phyloP scores from a whole-genome alignment of 2,888 invertebrate genomes.

The Tenthredo scrophulariae region DNA sequence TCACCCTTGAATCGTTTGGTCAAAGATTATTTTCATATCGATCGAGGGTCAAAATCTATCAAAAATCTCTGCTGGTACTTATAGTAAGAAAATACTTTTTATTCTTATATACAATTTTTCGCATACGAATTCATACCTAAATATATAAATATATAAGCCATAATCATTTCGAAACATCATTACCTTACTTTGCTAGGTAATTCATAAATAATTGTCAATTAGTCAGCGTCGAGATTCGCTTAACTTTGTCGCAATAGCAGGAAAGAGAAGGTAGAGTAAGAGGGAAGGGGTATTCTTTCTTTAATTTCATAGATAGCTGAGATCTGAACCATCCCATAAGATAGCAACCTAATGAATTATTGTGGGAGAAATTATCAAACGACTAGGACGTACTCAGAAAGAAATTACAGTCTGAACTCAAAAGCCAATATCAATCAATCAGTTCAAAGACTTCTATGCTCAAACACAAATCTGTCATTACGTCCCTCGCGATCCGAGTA shows the following conservation, averaged over 20 bases:
- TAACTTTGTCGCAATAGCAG: not conserved
- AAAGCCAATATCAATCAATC: not conserved
- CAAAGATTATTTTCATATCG: no score
- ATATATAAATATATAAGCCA: not conserved
- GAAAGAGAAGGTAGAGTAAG: not conserved
- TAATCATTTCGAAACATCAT: not conserved
- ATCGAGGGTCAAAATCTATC: not conserved
- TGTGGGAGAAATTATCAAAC: not conserved
- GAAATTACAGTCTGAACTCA: not conserved
- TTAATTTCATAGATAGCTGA: not conserved
- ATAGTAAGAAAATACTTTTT: not conserved
- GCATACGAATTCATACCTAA: not conserved
- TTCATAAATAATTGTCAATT: slow-evolving; percentile 26
- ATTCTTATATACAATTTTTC: slow-evolving; percentile 11
- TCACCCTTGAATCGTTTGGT: no score
- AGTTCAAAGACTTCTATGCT: slow-evolving; percentile 28
- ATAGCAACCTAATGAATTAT: not conserved
- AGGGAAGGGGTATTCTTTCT: not conserved
- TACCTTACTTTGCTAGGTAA: slow-evolving; percentile 1
- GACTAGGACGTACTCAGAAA: not conserved
- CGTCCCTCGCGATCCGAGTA: slow-evolving; percentile 32
- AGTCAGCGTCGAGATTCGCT: not conserved
- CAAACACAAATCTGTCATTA: slow-evolving; percentile 30
- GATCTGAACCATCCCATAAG: not conserved
- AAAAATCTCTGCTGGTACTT: not conserved